phyloP scores from a whole-genome alignment of 2,888 invertebrate species.

The Synergus japonicus region DNA sequence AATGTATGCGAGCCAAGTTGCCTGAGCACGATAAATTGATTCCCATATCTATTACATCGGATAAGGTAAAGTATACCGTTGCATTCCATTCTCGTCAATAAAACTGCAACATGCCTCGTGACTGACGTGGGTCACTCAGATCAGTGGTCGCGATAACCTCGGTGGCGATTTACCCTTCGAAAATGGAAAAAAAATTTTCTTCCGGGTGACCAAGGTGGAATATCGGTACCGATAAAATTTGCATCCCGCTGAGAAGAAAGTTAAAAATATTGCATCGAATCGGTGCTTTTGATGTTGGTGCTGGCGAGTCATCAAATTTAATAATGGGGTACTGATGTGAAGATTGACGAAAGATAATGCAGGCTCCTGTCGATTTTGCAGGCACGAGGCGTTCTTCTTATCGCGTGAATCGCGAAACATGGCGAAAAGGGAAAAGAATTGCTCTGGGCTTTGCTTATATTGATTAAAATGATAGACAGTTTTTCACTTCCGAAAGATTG shows the following conservation, averaged over 20 bases:
- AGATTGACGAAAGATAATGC: slow-evolving; percentile 46
- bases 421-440: slow-evolving; percentile 19
- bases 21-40: slow-evolving; percentile 39
- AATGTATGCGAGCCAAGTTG: slow-evolving; percentile 4
- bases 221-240: slow-evolving; percentile 48
- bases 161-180: slow-evolving; percentile 17
- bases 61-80: slow-evolving; percentile 41
- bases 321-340: slow-evolving; percentile 45
- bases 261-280: slow-evolving; percentile 42
- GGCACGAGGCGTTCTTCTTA: slow-evolving; percentile 35
- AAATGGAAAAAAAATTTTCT: slow-evolving; percentile 35
- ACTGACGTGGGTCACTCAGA: slow-evolving; percentile 39
- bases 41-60: slow-evolving; percentile 40
- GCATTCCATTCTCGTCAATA: slow-evolving; percentile 40
- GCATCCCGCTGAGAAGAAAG: slow-evolving; percentile 60
- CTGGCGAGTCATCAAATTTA: slow-evolving; percentile 61
- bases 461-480: neutral
- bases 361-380: slow-evolving; percentile 8
- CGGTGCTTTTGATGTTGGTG: slow-evolving; percentile 29
- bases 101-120: slow-evolving; percentile 36
- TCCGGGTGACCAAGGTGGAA: slow-evolving; percentile 36
- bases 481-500: slow-evolving; percentile 1
- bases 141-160: slow-evolving; percentile 34
- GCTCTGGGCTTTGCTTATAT: neutral
- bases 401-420: slow-evolving; percentile 50